phyloP scores from a whole-genome alignment of 1,140 invertebrate species.

The Drosophila sturtevanti region DNA sequence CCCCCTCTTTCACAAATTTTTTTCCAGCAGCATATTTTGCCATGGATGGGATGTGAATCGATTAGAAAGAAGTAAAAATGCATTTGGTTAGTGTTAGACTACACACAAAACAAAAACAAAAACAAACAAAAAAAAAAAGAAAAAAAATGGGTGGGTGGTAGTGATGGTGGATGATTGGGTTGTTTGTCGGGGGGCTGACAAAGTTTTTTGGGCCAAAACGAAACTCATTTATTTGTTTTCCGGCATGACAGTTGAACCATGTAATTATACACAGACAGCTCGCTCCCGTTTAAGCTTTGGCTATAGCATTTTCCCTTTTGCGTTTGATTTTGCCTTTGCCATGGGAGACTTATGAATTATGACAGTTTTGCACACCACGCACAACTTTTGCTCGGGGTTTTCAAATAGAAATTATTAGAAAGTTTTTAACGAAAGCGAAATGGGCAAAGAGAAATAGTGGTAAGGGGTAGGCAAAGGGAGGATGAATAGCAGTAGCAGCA shows the following conservation, averaged over 20 bases:
- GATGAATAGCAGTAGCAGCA: too few species aligned
- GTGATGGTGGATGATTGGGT: neutral
- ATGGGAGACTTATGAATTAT: constrained; percentile 73
- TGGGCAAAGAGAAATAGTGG: constrained; percentile 9
- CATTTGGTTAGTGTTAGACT: neutral
- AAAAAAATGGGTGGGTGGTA: neutral
- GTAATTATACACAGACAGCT: constrained; percentile 79
- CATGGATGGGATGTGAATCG: neutral
- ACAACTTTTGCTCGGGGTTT: constrained; percentile 69
- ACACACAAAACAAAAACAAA: too few species aligned
- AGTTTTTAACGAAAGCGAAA: constrained; percentile 72
- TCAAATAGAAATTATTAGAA: constrained; percentile 80
- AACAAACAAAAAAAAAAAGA: too few species aligned
- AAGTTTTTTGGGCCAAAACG: constrained; percentile 50
- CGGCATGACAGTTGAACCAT: constrained; percentile 77
- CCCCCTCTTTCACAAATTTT: neutral
- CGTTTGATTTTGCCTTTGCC: constrained; percentile 19
- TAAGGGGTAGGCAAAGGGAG: neutral
- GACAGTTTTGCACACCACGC: constrained; percentile 78
- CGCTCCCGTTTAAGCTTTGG: neutral
- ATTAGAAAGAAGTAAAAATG: neutral
- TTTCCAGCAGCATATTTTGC: neutral
- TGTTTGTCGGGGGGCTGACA: too few species aligned
- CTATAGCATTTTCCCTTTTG: constrained; percentile 8
- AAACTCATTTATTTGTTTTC: constrained; percentile 80